Evolutionary conservation across 1,140 invertebrate species (phyloP).

Genomic region (Lepidurus packardi): DNA sequence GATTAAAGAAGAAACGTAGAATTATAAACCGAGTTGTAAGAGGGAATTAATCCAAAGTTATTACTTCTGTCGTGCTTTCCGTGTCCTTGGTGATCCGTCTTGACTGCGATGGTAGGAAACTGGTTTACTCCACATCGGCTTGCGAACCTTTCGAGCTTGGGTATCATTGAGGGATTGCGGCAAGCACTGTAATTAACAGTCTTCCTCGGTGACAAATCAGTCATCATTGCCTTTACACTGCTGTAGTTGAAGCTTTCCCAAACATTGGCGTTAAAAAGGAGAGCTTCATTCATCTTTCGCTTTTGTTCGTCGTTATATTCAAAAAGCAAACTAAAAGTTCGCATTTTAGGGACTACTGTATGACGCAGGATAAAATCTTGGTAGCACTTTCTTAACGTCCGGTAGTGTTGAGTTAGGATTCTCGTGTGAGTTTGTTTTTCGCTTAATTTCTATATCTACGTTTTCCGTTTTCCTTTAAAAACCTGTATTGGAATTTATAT

Average conservation of each 20-base stretch:
- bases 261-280: conserved; percentile 76
- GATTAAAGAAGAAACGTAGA: too few relatives aligned
- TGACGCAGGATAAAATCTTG: not conserved
- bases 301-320: too few relatives aligned
- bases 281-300: too few relatives aligned
- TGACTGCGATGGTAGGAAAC: too few relatives aligned
- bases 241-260: conserved; percentile 65
- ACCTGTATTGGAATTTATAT: not conserved
- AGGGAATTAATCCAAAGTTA: too few relatives aligned
- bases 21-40: too few relatives aligned
- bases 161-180: conserved; percentile 72
- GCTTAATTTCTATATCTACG: not conserved
- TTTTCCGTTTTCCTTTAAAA: not conserved
- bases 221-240: conserved; percentile 54
- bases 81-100: too few relatives aligned
- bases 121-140: too few relatives aligned
- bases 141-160: too few relatives aligned
- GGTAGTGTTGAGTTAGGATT: conserved; percentile 12
- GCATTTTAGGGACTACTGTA: too few relatives aligned
- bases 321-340: too few relatives aligned
- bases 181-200: conserved; percentile 67
- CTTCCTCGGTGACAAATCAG: conserved; percentile 47
- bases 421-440: not conserved
- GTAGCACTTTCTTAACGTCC: not conserved
- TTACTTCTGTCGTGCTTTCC: too few relatives aligned